phyloP scores from a whole-genome alignment of 2,888 invertebrate genomes.

The Panzeria rudis region DNA sequence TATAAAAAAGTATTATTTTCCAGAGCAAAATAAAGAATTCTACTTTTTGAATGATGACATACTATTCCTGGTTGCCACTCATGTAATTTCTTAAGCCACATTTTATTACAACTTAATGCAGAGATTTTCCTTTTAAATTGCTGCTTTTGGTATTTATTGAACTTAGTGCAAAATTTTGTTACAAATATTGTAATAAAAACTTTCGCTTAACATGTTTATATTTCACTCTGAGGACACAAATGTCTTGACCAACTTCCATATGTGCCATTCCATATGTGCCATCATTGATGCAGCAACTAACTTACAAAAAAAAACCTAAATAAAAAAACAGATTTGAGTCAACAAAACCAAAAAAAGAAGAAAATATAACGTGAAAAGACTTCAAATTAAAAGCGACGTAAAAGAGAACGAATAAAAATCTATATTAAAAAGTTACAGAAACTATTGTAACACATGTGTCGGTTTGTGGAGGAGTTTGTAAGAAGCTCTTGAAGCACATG shows the following conservation, averaged over 20 bases:
- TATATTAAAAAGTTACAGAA: constrained; percentile 61
- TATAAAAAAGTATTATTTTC: too few relatives aligned
- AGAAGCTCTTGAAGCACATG: not conserved
- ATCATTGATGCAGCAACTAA: not conserved
- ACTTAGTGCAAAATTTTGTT: constrained; percentile 11
- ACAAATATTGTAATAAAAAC: constrained; percentile 9
- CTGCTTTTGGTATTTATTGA: constrained; percentile 7
- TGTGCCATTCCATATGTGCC: too few relatives aligned
- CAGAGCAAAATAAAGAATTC: too few relatives aligned
- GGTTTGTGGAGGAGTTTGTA: constrained; percentile 9
- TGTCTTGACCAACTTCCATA: constrained; percentile 19
- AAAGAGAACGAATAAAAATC: constrained; percentile 39
- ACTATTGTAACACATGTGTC: constrained; percentile 65
- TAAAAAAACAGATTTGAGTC: constrained; percentile 10
- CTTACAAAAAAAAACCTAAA: not conserved
- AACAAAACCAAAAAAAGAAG: constrained; percentile 17
- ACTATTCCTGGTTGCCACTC: not conserved
- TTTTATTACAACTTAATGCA: not conserved
- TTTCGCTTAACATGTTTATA: constrained; percentile 9
- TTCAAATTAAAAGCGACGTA: constrained; percentile 66
- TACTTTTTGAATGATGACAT: not conserved
- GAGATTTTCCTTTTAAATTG: not conserved
- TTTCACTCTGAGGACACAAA: constrained; percentile 13
- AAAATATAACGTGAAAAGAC: constrained; percentile 62
- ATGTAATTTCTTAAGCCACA: not conserved